phyloP scores from a whole-genome alignment of 2,113 vertebrate genomes.

The Tragulus kanchil region DNA sequence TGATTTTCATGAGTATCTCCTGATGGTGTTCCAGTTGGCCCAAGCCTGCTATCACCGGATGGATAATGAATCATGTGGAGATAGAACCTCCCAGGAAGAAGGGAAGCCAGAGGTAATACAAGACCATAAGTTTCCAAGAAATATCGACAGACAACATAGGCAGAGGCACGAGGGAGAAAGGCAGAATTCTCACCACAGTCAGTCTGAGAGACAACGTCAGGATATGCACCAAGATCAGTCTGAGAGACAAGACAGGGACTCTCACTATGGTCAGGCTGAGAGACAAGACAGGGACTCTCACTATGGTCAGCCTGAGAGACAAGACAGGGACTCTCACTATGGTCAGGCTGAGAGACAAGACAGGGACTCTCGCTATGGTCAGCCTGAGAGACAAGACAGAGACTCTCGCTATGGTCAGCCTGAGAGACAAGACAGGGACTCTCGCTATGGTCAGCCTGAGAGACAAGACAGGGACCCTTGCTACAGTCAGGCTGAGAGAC shows the following conservation, averaged over 20 bases:
- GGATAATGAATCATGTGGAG: not conserved
- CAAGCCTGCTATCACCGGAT: slow-evolving; percentile 81
- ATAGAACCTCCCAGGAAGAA: slow-evolving; percentile 22
- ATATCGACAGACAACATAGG: not conserved
- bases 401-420: rapidly evolving
- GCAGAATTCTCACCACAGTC: not conserved
- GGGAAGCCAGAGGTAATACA: not conserved
- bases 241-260: not conserved
- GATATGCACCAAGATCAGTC: not conserved
- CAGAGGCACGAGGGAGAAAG: not conserved
- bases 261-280: not conserved
- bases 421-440: not conserved
- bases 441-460: not conserved
- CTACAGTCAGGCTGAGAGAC: not conserved
- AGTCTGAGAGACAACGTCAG: not conserved
- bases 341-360: not conserved
- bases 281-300: not conserved
- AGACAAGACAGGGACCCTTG: not conserved
- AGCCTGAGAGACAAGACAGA: not conserved
- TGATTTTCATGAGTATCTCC: slow-evolving; percentile 82
- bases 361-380: rapidly evolving
- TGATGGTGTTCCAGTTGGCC: slow-evolving; percentile 82
- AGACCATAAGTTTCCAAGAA: slow-evolving; percentile 30
- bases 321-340: rapidly evolving
- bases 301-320: not conserved